Evolutionary conservation across 2,888 invertebrate species (phyloP).

Genomic region (Anoplius nigerrimus): DNA sequence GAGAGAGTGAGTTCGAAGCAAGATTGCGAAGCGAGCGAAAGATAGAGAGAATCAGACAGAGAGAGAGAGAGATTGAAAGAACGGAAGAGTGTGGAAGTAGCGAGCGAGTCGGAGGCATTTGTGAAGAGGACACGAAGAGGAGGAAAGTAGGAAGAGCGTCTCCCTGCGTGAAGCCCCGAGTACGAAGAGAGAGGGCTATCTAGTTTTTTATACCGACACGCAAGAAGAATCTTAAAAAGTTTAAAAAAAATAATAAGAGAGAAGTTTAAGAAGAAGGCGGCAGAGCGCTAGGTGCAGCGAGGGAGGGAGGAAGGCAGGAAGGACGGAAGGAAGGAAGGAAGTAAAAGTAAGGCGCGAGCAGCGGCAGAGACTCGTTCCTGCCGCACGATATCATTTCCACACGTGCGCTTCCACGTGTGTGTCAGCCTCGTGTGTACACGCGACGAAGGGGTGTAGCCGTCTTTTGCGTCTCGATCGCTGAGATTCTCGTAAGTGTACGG

Average conservation of each 20-base stretch:
- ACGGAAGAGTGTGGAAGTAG: not conserved
- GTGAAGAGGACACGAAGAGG: slow-evolving; percentile 29
- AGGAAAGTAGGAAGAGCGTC: slow-evolving; percentile 18
- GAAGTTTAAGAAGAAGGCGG: slow-evolving; percentile 16
- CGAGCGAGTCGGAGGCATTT: slow-evolving; percentile 23
- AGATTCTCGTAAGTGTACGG: not conserved
- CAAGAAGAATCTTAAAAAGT: slow-evolving; percentile 31
- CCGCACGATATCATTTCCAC: slow-evolving; percentile 37
- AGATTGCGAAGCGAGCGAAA: not conserved
- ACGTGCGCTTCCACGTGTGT: slow-evolving; percentile 50
- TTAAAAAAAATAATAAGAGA: slow-evolving; percentile 24
- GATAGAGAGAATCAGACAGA: not conserved
- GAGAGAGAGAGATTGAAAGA: too few relatives aligned
- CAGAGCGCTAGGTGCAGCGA: slow-evolving; percentile 12
- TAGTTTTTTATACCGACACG: slow-evolving; percentile 56
- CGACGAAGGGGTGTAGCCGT: not conserved
- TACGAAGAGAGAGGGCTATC: slow-evolving; percentile 33
- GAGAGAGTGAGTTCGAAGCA: slow-evolving; percentile 10
- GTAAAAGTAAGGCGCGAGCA: slow-evolving; percentile 5
- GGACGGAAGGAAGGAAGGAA: slow-evolving; percentile 43
- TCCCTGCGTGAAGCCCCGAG: slow-evolving; percentile 4
- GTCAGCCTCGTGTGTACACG: not conserved
- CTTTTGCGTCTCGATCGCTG: not conserved
- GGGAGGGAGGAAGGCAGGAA: slow-evolving; percentile 2
- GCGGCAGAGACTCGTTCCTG: slow-evolving; percentile 23